Base-by-base conservation (phyloP, 2,113 vertebrate genomes). In the Apteryx mantelli region DNA sequence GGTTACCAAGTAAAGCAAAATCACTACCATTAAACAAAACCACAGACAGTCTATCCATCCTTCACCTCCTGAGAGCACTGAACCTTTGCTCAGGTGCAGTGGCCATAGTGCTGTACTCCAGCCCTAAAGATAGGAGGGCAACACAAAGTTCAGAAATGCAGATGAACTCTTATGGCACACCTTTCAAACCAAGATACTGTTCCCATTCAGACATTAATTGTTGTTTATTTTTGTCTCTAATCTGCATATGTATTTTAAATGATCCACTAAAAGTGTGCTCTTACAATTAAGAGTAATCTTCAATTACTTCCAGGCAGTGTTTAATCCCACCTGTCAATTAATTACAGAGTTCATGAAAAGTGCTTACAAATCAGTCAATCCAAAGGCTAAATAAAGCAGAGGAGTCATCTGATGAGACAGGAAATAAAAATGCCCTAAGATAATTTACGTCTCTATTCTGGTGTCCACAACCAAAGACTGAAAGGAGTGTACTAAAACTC, bases 241-340 rank as follows among this genome's bases (percentile, higher is more conserved):
- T 89, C 50, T 89, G 40, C 50, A 50, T 63, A 60, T 14, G 34
- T 74, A 64, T 85, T 81, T 87, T 80, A 69, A 85, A 93, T 0
- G 0, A 83, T 76, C 42, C 65, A 79, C 68, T 14, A 44, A 92
- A 78, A 91, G 55, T 2, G 1, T 32, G 32, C 73, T 90, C 65
- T 93, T 87, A 76, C 32, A 96, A 91, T 94, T 89, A 86, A 86
- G 56, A 89, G 73, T 56, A 89, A 93, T 95, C 86, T 91, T 82
- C 83, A 93, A 76, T 87, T 92, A 82, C 86, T 86, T 94, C 25
- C 86, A 95, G 83, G 56, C 74, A 74, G 71, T 56, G 36, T 60
- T 18, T 44, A 90, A 81, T 21, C 76, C 89, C 8, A 11, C 65
- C 61, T 88, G 77, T 69, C 83, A 91, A 94, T 89, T 95, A 95